These are phyloP conservation scores for Leucophenga montana DNA, from an alignment of 2,888 invertebrate genomes.

Conservation along the genomic window DNA sequence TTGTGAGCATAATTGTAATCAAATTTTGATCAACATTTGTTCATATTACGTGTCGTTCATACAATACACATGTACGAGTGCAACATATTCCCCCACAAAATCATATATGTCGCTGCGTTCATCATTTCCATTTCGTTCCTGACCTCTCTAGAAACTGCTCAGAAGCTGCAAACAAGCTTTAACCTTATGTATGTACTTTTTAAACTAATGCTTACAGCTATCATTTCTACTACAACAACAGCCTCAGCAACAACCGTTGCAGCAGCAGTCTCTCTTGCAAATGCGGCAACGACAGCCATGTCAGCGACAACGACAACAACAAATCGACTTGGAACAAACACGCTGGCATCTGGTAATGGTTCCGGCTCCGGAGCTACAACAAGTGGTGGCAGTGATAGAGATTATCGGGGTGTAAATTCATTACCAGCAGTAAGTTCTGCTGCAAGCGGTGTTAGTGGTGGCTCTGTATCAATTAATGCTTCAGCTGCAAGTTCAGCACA, in stretches of 20 bases:
- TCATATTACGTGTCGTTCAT: too few relatives aligned
- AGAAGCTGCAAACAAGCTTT: too few relatives aligned
- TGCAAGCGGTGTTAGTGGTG: conserved; percentile 29
- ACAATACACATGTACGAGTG: too few relatives aligned
- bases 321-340: conserved; percentile 19
- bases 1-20: too few relatives aligned
- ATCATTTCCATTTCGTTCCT: too few relatives aligned
- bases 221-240: conserved; percentile 47
- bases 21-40: too few relatives aligned
- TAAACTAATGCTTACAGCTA: conserved; percentile 43
- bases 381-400: conserved; percentile 33
- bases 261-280: conserved; percentile 55
- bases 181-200: neutral
- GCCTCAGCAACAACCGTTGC: conserved; percentile 55
- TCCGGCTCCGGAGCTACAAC: neutral
- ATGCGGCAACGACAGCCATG: conserved; percentile 51
- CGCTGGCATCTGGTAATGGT: neutral
- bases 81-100: too few relatives aligned
- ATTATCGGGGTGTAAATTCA: conserved; percentile 9
- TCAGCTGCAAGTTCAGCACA: conserved; percentile 37
- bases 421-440: conserved; percentile 33
- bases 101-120: too few relatives aligned
- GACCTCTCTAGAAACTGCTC: too few relatives aligned
- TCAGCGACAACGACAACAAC: conserved; percentile 51
- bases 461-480: conserved; percentile 27